Base-by-base conservation (phyloP, 2,113 vertebrate genomes). In the Eptatretus burgeri region DNA sequence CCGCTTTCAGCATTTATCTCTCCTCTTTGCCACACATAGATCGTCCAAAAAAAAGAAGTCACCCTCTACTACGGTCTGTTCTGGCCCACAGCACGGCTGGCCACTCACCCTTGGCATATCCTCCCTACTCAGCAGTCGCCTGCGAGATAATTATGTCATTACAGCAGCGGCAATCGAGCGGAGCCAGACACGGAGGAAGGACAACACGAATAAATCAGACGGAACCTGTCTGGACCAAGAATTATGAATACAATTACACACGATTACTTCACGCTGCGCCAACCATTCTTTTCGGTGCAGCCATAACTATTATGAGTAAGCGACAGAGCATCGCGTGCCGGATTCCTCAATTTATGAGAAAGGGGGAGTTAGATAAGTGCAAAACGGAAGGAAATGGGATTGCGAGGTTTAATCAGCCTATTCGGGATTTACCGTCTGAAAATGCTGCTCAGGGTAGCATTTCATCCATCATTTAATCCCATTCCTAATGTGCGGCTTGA, bases 381-480 rank as follows among this genome's bases (percentile, higher is more conserved):
- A 83, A 20, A 60, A 60, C n/a, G 86, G 84, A 88, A 83, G 84
- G 83, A 86, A 93, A 93, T 91, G 81, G 83, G 89, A 98, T 98
- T 98, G 87, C 85, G 85, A 85, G 89, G 93, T 91, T 93, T 94
- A 95, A 95, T 95, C 95, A 88, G 93, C 86, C 81, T 79, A 78
- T 77, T 78, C 82, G 85, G 93, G 87, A 98, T 95, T 95, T 98
- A 95, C 89, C 86, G 84, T 93, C 84, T 84, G 84, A 94, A 94
- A 98, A 98, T 98, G 91, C 91, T 96, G 93, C 91, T 91, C 86
- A 84, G 84, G 86, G 81, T 60, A 85, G 84, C 89, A 86, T 93
- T 96, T 89, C 91, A 98, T 98, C 95, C 95, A 98, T 98, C 91
- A 96, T 96, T 94, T 96, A 93, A 98, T 98, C 91, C 94, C 94